These are phyloP conservation scores for Neocrepidodera transversa DNA, from an alignment of 2,888 invertebrate genomes.

Conservation along the genomic window DNA sequence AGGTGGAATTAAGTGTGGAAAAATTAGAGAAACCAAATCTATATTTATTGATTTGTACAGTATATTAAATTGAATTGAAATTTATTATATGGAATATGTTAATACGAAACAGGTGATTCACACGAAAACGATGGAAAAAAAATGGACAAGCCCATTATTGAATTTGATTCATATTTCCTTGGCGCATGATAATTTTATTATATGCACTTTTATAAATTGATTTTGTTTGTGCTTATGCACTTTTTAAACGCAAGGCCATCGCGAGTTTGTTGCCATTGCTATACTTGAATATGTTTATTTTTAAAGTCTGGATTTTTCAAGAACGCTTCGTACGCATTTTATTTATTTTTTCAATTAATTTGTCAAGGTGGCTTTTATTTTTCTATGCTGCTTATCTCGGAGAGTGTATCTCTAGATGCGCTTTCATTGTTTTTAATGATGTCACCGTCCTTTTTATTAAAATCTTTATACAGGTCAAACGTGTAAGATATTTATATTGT, in stretches of 20 bases:
- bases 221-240: conserved; percentile 43
- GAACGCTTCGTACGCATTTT: conserved; percentile 40
- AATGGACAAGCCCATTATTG: conserved; percentile 26
- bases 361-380: conserved; percentile 38
- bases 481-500: not conserved
- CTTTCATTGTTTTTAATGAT: conserved; percentile 26
- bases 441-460: conserved; percentile 12
- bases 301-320: conserved; percentile 54
- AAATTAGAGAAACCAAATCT: no score
- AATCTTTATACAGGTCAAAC: not conserved
- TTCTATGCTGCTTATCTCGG: conserved; percentile 19
- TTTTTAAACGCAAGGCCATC: conserved; percentile 53
- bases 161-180: conserved; percentile 38
- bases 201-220: conserved; percentile 38
- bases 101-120: conserved; percentile 13
- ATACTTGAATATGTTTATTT: conserved; percentile 50
- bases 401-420: conserved; percentile 11
- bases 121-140: conserved; percentile 3
- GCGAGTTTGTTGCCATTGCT: conserved; percentile 48
- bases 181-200: conserved; percentile 37
- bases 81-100: no score
- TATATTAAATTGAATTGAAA: no score
- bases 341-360: conserved; percentile 39
- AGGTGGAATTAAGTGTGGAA: no score
- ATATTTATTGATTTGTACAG: no score